A percentile compares a stretch with the other conserved stretches of the same genome.
Evolutionary conservation across 2,797 vertebrate species (phyloP).

Genomic region (Buceros bicornis): DNA sequence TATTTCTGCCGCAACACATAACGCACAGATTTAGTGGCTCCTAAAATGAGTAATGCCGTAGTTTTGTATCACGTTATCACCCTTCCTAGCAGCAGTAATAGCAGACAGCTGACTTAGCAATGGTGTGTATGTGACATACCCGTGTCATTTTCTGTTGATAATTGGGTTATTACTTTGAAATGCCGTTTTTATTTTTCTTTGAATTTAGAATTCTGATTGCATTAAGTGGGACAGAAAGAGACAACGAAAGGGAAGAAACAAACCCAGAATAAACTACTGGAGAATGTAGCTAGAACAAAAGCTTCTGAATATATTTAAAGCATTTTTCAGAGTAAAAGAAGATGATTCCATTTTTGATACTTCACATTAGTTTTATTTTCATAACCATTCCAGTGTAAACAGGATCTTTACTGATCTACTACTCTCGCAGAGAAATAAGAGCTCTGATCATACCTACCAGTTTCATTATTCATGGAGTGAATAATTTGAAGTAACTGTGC

Average conservation of each 20-base stretch:
- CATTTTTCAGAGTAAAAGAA: neutral
- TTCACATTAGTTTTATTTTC: neutral
- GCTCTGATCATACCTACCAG: neutral
- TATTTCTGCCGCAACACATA: neutral
- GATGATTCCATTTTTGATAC: neutral
- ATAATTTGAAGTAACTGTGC: neutral
- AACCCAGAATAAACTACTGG: neutral
- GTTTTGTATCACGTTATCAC: neutral
- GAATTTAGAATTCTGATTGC: neutral
- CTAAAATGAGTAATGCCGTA: neutral
- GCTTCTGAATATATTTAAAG: neutral
- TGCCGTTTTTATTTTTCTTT: neutral
- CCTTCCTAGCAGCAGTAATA: fast-evolving
- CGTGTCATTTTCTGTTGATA: neutral
- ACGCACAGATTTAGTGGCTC: neutral
- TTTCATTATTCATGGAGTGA: neutral
- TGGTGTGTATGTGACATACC: neutral
- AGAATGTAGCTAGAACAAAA: neutral
- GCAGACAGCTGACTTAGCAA: neutral
- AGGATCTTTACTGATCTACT: neutral
- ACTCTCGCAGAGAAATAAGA: neutral
- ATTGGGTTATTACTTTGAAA: neutral
- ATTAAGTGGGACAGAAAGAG: neutral
- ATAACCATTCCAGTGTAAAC: neutral
- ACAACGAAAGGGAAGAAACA: neutral